Conservation (phyloP, 2,113 vertebrate genomes). For the Pavo muticus region DNA sequence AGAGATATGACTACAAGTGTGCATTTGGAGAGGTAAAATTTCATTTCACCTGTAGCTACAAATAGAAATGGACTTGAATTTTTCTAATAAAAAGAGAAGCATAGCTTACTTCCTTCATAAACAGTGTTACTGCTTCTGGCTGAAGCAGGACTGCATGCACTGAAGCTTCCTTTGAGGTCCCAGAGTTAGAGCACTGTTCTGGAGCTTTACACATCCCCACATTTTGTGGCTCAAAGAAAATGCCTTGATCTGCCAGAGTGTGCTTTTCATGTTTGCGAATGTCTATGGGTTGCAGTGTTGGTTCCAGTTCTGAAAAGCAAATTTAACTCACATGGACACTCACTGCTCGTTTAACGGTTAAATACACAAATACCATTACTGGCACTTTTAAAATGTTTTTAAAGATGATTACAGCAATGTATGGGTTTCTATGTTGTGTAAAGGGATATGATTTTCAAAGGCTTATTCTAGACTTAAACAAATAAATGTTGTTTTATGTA, state of each 20-base stretch:
- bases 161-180: neutral
- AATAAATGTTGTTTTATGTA: neutral
- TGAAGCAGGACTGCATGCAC: neutral
- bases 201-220: conserved; percentile 14
- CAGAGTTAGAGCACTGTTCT: neutral
- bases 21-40: neutral
- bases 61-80: neutral
- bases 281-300: neutral
- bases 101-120: neutral
- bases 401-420: neutral
- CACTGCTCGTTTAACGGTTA: conserved; percentile 36
- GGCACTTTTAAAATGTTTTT: conserved; percentile 27
- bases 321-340: neutral
- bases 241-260: conserved; percentile 20
- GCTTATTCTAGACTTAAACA: neutral
- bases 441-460: conserved; percentile 9
- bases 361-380: conserved; percentile 37
- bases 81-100: neutral
- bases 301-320: conserved; percentile 37
- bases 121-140: neutral
- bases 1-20: neutral
- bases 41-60: neutral
- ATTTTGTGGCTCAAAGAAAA: conserved; percentile 18
- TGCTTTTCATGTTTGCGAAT: conserved; percentile 27
- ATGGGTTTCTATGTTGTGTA: neutral